Evolutionary conservation across 2,888 invertebrate species (phyloP).

Genomic region (Sylvicola cinctus): DNA sequence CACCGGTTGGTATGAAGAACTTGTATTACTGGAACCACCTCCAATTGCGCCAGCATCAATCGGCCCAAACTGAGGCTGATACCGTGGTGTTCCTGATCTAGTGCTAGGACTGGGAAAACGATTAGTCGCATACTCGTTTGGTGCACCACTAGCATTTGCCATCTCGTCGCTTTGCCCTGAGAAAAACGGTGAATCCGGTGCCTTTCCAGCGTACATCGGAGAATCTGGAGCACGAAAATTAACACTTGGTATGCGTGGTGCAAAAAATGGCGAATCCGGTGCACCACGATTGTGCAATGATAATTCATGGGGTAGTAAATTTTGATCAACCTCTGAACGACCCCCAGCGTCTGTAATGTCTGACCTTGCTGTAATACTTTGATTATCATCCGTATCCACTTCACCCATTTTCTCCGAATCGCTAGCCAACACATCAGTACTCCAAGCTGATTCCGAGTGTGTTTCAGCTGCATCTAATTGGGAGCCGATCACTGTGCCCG

Average conservation of each 20-base stretch:
- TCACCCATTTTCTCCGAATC: slow-evolving; percentile 84
- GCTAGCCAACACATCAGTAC: slow-evolving; percentile 84
- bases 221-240: slow-evolving; percentile 8
- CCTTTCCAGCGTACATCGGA: slow-evolving; percentile 5
- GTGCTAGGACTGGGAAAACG: not conserved
- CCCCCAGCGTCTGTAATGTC: slow-evolving; percentile 40
- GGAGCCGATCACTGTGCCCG: slow-evolving; percentile 11
- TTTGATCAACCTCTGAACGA: slow-evolving; percentile 14
- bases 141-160: too few species aligned
- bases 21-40: not conserved
- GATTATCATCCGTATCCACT: slow-evolving; percentile 43
- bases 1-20: not conserved
- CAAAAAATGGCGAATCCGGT: slow-evolving; percentile 14
- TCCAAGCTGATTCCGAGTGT: slow-evolving; percentile 92
- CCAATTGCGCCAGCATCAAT: not conserved
- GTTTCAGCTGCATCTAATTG: slow-evolving; percentile 69
- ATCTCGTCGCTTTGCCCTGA: too few species aligned
- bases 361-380: slow-evolving; percentile 48
- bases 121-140: not conserved
- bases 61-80: too few species aligned
- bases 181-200: slow-evolving; percentile 11
- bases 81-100: not conserved
- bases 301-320: slow-evolving; percentile 5
- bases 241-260: slow-evolving; percentile 9
- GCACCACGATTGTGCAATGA: slow-evolving; percentile 8